Evolutionary conservation across 2,888 invertebrate genomes (phyloP).

Genomic region (Diaphora mendica): DNA sequence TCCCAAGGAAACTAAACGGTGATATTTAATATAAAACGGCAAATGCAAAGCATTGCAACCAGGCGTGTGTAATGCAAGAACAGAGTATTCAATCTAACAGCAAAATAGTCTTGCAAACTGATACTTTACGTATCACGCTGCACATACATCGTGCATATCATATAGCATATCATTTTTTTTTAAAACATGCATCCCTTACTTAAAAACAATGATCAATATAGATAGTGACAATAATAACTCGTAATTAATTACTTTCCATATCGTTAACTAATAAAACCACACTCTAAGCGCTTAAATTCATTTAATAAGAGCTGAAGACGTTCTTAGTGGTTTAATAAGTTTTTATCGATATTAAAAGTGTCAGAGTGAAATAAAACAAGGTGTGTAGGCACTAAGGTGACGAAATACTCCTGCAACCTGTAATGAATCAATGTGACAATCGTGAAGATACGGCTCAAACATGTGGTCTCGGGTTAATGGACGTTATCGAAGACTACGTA

Average conservation of each 20-base stretch:
- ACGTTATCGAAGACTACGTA: conserved; percentile 78
- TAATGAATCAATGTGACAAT: conserved; percentile 74
- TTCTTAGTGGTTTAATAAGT: conserved; percentile 36
- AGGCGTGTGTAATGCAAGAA: conserved; percentile 78
- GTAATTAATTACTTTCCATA: conserved; percentile 38
- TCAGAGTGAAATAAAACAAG: conserved; percentile 50
- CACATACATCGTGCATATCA: conserved; percentile 74
- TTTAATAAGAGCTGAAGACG: background rate
- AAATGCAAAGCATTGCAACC: conserved; percentile 85
- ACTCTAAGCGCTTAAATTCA: background rate
- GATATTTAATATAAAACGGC: conserved; percentile 62
- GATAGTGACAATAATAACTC: conserved; percentile 38
- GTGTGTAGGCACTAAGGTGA: conserved; percentile 59
- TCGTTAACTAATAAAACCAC: conserved; percentile 44
- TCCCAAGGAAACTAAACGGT: conserved; percentile 59
- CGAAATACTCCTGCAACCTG: conserved; percentile 75
- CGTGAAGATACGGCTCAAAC: conserved; percentile 76
- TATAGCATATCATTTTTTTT: conserved; percentile 58
- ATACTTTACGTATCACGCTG: conserved; percentile 56
- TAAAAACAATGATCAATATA: conserved; percentile 35
- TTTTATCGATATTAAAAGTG: conserved; percentile 49
- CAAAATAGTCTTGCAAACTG: conserved; percentile 65
- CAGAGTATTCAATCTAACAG: conserved; percentile 62
- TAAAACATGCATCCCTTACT: conserved; percentile 62
- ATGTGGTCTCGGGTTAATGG: conserved; percentile 86